Percentiles rank a stretch among this genome's conserved stretches.
Evolutionary conservation across 64 coral and sea anemone species (phyloP).

Genomic region (Montipora sp.): DNA sequence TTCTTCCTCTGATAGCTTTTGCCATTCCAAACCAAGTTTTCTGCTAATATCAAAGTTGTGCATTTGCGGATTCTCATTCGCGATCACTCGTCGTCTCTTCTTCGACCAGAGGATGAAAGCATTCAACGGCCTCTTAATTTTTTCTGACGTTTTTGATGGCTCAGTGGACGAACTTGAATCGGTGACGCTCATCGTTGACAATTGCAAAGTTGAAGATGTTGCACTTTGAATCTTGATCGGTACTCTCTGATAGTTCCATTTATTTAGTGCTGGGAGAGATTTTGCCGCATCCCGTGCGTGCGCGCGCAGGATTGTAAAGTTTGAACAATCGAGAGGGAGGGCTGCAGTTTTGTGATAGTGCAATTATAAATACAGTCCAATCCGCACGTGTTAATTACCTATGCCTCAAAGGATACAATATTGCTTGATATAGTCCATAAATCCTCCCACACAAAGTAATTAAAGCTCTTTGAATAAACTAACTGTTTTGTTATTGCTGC

Average conservation of each 20-base stretch:
- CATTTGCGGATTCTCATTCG: constrained; percentile 97
- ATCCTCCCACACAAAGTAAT: constrained; percentile 98
- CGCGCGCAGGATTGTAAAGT: constrained; percentile 24
- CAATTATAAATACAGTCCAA: constrained; percentile 49
- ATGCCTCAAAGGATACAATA: constrained; percentile 93
- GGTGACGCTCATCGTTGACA: constrained; percentile 45
- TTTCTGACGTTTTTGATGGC: constrained; percentile 70
- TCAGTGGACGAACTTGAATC: constrained; percentile 47
- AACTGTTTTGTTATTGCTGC: constrained; percentile 89
- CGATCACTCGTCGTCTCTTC: constrained; percentile 89
- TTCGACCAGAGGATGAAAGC: constrained; percentile 99
- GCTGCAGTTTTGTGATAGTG: constrained; percentile 52
- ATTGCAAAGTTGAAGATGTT: neutral
- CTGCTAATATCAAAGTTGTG: constrained; percentile 99
- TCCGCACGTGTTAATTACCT: constrained; percentile 89
- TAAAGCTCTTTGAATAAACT: constrained; percentile 99
- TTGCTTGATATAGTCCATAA: constrained; percentile 89
- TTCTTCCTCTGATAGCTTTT: constrained; percentile 88
- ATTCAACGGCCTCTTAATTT: constrained; percentile 97
- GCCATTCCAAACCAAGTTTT: constrained; percentile 95
- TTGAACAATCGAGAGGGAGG: constrained; percentile 52
- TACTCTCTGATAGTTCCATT: neutral
- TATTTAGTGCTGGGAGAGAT: neutral
- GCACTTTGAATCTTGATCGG: neutral
- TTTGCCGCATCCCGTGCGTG: neutral